These are phyloP conservation scores for Caenorhabditis sp. DNA, from an alignment of 2,888 invertebrate genomes.

Conservation along the genomic window DNA sequence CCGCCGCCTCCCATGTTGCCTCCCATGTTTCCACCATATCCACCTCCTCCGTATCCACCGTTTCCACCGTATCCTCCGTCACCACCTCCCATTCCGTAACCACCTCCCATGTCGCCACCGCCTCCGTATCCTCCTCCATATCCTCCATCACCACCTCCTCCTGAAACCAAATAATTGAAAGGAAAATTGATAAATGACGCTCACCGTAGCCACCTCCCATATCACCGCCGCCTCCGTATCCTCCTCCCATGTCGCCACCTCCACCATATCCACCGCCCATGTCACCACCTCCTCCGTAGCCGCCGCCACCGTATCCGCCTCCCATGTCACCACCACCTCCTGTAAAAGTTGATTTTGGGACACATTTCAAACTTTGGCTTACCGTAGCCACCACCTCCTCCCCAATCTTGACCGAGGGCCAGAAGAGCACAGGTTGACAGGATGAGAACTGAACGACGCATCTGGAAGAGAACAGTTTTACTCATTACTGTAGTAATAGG, in stretches of 20 bases:
- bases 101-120: conserved; percentile 63
- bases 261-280: conserved; percentile 62
- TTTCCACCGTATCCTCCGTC: conserved; percentile 65
- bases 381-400: conserved; percentile 70
- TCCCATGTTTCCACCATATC: conserved; percentile 69
- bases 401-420: conserved; percentile 76
- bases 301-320: conserved; percentile 70
- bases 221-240: conserved; percentile 66
- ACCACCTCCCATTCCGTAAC: conserved; percentile 48
- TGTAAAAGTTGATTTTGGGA: conserved; percentile 3
- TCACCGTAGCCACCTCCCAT: conserved; percentile 69
- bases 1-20: conserved; percentile 66
- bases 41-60: conserved; percentile 69
- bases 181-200: conserved; percentile 5
- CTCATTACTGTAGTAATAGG: too few species aligned
- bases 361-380: not conserved
- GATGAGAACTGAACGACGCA: conserved; percentile 65
- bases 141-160: conserved; percentile 62
- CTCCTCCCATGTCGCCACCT: conserved; percentile 66
- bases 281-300: conserved; percentile 68
- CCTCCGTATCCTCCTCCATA: conserved; percentile 68
- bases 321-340: conserved; percentile 64
- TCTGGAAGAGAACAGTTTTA: conserved; percentile 22
- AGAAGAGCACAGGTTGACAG: conserved; percentile 68
- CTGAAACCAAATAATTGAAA: conserved; percentile 5